Conservation (phyloP, 2,797 vertebrate species). For the Rhinophrynus dorsalis region DNA sequence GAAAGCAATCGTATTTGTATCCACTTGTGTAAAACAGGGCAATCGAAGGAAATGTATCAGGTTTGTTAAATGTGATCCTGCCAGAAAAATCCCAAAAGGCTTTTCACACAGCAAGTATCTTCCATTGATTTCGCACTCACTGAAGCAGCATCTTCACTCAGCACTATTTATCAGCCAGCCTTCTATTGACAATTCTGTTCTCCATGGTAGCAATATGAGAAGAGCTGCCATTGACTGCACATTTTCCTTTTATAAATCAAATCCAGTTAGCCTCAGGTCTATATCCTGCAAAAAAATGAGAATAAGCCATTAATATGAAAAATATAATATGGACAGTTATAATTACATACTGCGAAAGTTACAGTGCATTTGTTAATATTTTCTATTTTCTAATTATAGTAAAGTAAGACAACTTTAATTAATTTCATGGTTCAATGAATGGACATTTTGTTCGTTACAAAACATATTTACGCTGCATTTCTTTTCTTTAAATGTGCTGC, state of each 20-base stretch:
- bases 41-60: constrained; percentile 62
- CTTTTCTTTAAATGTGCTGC: not conserved
- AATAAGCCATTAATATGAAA: constrained; percentile 74
- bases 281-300: constrained; percentile 84
- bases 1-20: constrained; percentile 74
- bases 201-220: constrained; percentile 71
- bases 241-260: constrained; percentile 76
- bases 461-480: constrained; percentile 5
- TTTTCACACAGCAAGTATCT: constrained; percentile 72
- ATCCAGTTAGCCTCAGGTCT: constrained; percentile 71
- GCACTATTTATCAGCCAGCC: constrained; percentile 72
- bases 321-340: constrained; percentile 65
- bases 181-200: constrained; percentile 74
- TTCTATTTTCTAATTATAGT: constrained; percentile 50
- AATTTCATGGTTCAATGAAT: constrained; percentile 59
- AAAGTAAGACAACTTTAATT: constrained; percentile 55
- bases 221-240: constrained; percentile 70
- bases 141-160: constrained; percentile 73
- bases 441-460: constrained; percentile 38
- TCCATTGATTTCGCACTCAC: constrained; percentile 72
- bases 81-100: constrained; percentile 66
- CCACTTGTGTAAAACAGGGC: constrained; percentile 62
- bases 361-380: constrained; percentile 60
- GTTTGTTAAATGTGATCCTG: constrained; percentile 66
- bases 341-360: constrained; percentile 65